Evolutionary conservation across 2,888 invertebrate genomes (phyloP).

Genomic region (Adelphocoris suturalis): DNA sequence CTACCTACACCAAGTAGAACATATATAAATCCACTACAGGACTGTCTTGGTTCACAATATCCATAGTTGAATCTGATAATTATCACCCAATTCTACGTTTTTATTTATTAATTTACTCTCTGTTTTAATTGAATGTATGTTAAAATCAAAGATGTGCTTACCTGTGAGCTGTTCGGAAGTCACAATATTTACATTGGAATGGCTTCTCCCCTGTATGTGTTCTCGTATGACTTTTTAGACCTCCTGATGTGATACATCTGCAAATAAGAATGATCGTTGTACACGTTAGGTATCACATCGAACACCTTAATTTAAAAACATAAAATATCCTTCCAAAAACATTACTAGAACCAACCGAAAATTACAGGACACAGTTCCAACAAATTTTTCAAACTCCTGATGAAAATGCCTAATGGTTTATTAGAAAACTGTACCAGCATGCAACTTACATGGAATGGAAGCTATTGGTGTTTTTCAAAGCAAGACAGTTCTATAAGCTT

Average conservation of each 20-base stretch:
- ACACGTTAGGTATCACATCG: not conserved
- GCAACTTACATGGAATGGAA: no score
- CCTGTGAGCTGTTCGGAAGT: constrained; percentile 35
- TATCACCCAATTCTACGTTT: not conserved
- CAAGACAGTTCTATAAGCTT: no score
- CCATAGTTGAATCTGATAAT: not conserved
- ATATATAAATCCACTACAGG: no score
- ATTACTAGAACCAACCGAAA: not conserved
- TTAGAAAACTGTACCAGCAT: no score
- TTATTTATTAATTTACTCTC: not conserved
- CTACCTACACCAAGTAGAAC: no score
- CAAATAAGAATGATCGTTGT: not conserved
- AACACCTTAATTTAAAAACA: not conserved
- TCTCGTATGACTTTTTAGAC: constrained; percentile 20
- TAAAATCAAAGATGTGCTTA: not conserved
- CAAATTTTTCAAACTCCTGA: no score
- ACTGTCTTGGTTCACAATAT: not conserved
- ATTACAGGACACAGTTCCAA: no score
- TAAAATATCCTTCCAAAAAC: not conserved
- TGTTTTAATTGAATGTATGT: not conserved
- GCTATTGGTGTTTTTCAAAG: no score
- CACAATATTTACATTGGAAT: constrained; percentile 1
- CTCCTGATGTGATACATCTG: not conserved
- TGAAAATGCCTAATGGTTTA: no score
- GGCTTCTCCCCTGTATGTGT: constrained; percentile 40